phyloP scores from a whole-genome alignment of 2,888 invertebrate species.

The Peribatodes rhomboidaria region DNA sequence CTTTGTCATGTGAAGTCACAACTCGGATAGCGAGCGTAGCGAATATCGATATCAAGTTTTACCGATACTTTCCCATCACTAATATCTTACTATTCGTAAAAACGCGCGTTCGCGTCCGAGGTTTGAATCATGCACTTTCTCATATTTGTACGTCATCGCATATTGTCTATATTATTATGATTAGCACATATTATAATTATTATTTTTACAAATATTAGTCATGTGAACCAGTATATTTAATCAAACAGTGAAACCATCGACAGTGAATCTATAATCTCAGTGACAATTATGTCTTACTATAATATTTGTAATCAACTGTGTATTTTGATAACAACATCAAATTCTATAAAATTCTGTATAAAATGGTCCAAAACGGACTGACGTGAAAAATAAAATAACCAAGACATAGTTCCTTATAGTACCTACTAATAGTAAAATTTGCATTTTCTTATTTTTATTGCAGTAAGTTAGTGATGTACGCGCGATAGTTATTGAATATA shows the following conservation, averaged over 20 bases:
- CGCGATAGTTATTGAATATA: slow-evolving; percentile 66
- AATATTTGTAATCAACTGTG: slow-evolving; percentile 69
- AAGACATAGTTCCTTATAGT: slow-evolving; percentile 86
- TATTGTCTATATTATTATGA: slow-evolving; percentile 57
- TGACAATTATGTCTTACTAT: slow-evolving; percentile 69
- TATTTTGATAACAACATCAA: slow-evolving; percentile 83
- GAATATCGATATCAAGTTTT: slow-evolving; percentile 37
- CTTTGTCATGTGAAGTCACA: slow-evolving; percentile 50
- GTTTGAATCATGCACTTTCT: slow-evolving; percentile 47
- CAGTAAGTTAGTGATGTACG: slow-evolving; percentile 82
- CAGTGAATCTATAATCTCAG: slow-evolving; percentile 71
- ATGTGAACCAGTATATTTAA: slow-evolving; percentile 48
- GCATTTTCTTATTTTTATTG: slow-evolving; percentile 82
- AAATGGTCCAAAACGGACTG: slow-evolving; percentile 66
- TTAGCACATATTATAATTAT: slow-evolving; percentile 59
- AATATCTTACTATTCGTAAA: slow-evolving; percentile 4
- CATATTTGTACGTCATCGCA: slow-evolving; percentile 58
- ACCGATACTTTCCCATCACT: slow-evolving; percentile 29
- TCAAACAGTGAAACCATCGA: slow-evolving; percentile 46
- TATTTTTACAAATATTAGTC: slow-evolving; percentile 58
- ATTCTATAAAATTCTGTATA: slow-evolving; percentile 63
- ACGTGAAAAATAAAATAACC: slow-evolving; percentile 74
- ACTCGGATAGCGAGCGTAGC: slow-evolving; percentile 50
- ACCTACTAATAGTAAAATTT: slow-evolving; percentile 85
- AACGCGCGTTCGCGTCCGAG: slow-evolving; percentile 32